phyloP scores from a whole-genome alignment of 1,140 invertebrate genomes.

The Psilanteris sp. region DNA sequence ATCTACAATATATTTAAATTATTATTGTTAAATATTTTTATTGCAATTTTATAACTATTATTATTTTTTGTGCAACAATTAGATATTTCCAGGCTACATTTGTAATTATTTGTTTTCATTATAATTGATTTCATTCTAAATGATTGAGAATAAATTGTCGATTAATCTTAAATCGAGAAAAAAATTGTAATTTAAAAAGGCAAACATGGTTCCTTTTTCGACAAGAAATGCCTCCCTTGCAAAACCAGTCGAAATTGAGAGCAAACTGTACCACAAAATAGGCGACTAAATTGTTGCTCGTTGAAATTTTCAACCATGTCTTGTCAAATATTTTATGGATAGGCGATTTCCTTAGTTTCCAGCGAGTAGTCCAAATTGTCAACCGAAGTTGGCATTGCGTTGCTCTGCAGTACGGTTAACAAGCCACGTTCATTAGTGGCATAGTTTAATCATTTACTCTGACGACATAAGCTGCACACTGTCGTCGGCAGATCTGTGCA shows the following conservation, averaged over 20 bases:
- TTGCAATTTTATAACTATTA: no score
- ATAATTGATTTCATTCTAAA: no score
- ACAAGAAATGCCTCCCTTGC: background rate
- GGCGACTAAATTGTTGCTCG: constrained; percentile 14
- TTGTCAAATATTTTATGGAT: constrained; percentile 17
- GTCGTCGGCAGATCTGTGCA: constrained; percentile 79
- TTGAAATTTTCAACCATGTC: constrained; percentile 11
- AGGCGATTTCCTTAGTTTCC: constrained; percentile 8
- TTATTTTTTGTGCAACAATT: no score
- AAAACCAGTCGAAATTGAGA: constrained; percentile 8
- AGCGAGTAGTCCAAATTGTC: constrained; percentile 10
- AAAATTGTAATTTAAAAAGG: no score
- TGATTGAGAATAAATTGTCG: no score
- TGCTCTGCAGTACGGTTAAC: constrained; percentile 20
- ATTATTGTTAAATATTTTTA: no score
- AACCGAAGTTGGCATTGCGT: constrained; percentile 17
- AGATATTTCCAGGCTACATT: no score
- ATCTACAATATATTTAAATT: no score
- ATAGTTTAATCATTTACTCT: constrained; percentile 66
- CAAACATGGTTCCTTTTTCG: background rate
- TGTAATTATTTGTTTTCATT: no score
- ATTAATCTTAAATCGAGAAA: no score
- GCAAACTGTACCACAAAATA: background rate
- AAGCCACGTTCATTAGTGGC: constrained; percentile 48
- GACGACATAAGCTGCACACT: constrained; percentile 80